Percentiles rank a stretch among this genome's conserved stretches.
phyloP scores from a whole-genome alignment of 2,113 vertebrate genomes.

The Corythornis madagascariensis region DNA sequence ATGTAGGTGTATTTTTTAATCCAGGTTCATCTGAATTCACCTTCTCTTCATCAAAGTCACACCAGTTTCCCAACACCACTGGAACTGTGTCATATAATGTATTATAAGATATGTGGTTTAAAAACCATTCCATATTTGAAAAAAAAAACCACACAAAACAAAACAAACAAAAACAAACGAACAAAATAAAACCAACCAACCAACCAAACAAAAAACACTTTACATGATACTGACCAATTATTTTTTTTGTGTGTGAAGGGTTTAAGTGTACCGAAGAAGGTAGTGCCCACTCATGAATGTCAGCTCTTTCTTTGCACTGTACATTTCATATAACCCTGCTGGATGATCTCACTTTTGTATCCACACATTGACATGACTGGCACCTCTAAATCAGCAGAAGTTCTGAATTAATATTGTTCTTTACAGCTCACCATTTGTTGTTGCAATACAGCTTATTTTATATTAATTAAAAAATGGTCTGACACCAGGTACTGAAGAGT shows the following conservation, averaged over 20 bases:
- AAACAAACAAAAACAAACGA: too few species aligned
- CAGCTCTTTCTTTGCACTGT: background rate
- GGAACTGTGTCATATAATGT: background rate
- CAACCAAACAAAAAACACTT: background rate
- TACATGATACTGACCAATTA: background rate
- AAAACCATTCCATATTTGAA: background rate
- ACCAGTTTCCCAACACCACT: background rate
- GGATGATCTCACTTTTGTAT: background rate
- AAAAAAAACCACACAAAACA: background rate
- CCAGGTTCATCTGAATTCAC: background rate
- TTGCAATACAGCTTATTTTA: background rate
- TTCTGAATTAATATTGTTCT: background rate
- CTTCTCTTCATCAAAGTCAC: background rate
- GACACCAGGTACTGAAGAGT: background rate
- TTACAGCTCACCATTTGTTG: background rate
- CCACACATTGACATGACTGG: background rate
- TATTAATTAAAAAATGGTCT: background rate
- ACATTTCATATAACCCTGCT: background rate
- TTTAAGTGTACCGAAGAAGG: background rate
- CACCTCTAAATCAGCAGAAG: background rate
- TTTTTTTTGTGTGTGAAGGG: background rate
- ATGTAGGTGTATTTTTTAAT: background rate
- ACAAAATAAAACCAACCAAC: too few species aligned
- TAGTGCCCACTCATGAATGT: fast-evolving
- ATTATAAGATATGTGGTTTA: background rate